Conservation (phyloP, 2,113 vertebrate genomes). For the Psilopogon haemacephalus region DNA sequence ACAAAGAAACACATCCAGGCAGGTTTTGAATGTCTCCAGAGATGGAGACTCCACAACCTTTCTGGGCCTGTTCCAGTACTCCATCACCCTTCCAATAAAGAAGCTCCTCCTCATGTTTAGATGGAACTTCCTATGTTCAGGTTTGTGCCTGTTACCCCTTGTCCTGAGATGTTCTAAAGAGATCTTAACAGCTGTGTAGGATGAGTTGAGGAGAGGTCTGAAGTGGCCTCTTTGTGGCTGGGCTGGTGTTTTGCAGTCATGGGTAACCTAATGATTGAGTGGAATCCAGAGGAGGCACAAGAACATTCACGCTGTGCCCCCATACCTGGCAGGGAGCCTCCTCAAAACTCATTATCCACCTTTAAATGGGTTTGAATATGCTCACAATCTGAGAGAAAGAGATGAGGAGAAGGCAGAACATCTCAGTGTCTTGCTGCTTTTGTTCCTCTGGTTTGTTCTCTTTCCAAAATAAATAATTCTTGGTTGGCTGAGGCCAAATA, state of each 20-base stretch:
- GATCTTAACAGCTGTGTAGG: background rate
- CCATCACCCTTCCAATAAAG: no score
- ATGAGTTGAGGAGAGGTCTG: background rate
- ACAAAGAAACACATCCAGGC: no score
- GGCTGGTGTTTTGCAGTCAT: background rate
- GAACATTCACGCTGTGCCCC: background rate
- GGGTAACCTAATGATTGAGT: background rate
- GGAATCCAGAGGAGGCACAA: background rate
- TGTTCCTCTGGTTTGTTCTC: background rate
- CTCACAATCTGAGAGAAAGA: background rate
- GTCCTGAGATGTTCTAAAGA: background rate
- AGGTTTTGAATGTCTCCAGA: no score
- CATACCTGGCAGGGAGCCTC: background rate
- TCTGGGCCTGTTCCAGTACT: no score
- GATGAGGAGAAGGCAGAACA: background rate
- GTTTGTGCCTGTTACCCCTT: no score
- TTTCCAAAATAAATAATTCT: slow-evolving; percentile 38
- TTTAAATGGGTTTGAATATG: background rate
- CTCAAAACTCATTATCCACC: background rate
- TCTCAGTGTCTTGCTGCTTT: background rate
- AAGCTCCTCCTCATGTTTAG: no score
- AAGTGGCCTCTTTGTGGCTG: background rate
- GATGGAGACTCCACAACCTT: no score
- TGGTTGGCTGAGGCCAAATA: background rate
- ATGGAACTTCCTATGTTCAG: no score